Evolutionary conservation across 2,113 vertebrate genomes (phyloP).

Genomic region (Copsychus sechellarum): DNA sequence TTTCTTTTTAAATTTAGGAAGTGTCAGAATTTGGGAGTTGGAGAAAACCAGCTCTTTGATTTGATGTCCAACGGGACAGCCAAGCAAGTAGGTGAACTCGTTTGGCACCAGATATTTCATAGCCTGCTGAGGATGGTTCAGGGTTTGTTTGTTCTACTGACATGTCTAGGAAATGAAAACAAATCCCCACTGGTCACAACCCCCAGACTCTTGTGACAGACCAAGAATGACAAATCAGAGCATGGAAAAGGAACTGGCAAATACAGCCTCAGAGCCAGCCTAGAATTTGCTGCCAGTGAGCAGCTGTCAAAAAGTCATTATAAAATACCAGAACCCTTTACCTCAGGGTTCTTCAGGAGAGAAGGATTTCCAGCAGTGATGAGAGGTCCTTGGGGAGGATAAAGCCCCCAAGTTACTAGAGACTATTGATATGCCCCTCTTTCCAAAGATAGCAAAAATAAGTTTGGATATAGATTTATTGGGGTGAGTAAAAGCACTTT

Average conservation of each 20-base stretch:
- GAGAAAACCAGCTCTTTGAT: background rate
- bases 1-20: constrained; percentile 23
- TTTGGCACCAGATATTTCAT: background rate
- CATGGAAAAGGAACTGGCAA: background rate
- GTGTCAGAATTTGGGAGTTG: background rate
- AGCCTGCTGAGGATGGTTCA: background rate
- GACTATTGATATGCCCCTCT: background rate
- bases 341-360: background rate
- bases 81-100: background rate
- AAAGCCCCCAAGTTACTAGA: background rate
- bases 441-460: background rate
- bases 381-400: background rate
- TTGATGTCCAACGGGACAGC: background rate
- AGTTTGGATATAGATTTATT: background rate
- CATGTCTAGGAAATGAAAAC: background rate
- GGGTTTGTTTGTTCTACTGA: background rate
- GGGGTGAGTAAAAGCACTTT: background rate
- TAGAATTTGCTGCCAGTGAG: background rate
- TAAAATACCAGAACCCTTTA: background rate
- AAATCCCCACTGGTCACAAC: background rate
- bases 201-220: background rate
- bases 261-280: background rate
- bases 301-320: background rate
- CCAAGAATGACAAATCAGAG: background rate
- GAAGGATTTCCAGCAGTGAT: background rate